phyloP scores from a whole-genome alignment of 1,140 invertebrate genomes.

The Drosophila rufa region DNA sequence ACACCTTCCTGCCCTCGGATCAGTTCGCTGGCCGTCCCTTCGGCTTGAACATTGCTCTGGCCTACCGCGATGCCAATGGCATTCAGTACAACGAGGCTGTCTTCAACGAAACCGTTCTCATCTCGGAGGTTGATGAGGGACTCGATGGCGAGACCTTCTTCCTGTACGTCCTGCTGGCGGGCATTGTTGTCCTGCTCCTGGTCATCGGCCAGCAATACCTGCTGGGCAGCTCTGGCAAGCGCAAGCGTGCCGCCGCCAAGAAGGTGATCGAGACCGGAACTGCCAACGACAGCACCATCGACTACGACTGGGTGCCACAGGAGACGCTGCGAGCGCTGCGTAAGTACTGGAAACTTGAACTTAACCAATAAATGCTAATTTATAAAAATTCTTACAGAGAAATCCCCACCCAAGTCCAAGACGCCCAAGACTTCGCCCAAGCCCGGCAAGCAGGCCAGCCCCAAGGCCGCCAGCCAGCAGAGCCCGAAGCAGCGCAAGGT shows the following conservation, averaged over 20 bases:
- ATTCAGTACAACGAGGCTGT: conserved; percentile 94
- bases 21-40: conserved; percentile 98
- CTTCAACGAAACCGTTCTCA: conserved; percentile 99
- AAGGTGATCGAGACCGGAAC: conserved; percentile 92
- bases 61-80: conserved; percentile 93
- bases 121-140: conserved; percentile 98
- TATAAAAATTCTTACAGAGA: conserved; percentile 86
- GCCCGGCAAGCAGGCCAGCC: conserved; percentile 79
- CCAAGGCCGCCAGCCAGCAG: conserved; percentile 86
- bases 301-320: conserved; percentile 99
- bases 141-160: conserved; percentile 99
- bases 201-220: conserved; percentile 96
- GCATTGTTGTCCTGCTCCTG: conserved; percentile 93
- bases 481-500: conserved; percentile 91
- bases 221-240: conserved; percentile 88
- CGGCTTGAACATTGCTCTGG: conserved; percentile 96
- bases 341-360: conserved; percentile 86
- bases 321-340: conserved; percentile 93
- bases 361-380: background rate
- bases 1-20: conserved; percentile 98
- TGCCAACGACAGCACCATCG: conserved; percentile 95
- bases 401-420: conserved; percentile 86
- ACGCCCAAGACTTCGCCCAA: conserved; percentile 86
- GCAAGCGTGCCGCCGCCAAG: conserved; percentile 87
- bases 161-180: conserved; percentile 97